Conservation (phyloP, 2,888 invertebrate genomes). For the Platycheirus rosarum region DNA sequence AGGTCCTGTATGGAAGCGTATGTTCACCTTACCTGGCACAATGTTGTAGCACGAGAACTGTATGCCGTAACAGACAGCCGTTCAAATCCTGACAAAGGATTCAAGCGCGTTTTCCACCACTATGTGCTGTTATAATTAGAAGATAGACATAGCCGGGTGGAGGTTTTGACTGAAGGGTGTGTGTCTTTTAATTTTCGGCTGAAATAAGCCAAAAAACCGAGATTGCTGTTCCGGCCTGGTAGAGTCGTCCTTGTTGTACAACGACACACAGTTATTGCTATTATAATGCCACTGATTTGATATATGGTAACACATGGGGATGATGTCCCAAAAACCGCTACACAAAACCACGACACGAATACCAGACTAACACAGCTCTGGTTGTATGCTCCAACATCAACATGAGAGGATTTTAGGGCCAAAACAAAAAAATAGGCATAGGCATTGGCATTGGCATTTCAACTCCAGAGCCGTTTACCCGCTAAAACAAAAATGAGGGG, state of each 20-base stretch:
- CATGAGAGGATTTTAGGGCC: slow-evolving; percentile 33
- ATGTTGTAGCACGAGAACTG: slow-evolving; percentile 18
- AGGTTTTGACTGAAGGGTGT: slow-evolving; percentile 55
- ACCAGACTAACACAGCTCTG: slow-evolving; percentile 30
- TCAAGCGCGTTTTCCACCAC: slow-evolving; percentile 26
- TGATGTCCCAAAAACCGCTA: slow-evolving; percentile 61
- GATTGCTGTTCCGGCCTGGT: slow-evolving; percentile 42
- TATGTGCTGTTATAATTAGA: slow-evolving; percentile 60
- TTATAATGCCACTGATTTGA: slow-evolving; percentile 66
- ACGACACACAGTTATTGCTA: slow-evolving; percentile 52
- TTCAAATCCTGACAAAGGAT: slow-evolving; percentile 50
- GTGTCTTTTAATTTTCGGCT: slow-evolving; percentile 65
- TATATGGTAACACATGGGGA: slow-evolving; percentile 66
- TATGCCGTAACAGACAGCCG: slow-evolving; percentile 29
- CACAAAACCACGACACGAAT: slow-evolving; percentile 56
- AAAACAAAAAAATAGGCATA: slow-evolving; percentile 2
- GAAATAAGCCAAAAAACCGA: slow-evolving; percentile 59
- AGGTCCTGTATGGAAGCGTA: background rate
- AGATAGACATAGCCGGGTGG: slow-evolving; percentile 48
- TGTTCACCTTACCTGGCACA: slow-evolving; percentile 44
- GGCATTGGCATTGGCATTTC: background rate
- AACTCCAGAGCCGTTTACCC: background rate
- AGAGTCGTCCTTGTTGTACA: slow-evolving; percentile 8
- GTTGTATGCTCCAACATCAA: background rate
- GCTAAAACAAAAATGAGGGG: slow-evolving; percentile 7